Conservation (phyloP, 2,113 vertebrate species). For the Pagrus major region DNA sequence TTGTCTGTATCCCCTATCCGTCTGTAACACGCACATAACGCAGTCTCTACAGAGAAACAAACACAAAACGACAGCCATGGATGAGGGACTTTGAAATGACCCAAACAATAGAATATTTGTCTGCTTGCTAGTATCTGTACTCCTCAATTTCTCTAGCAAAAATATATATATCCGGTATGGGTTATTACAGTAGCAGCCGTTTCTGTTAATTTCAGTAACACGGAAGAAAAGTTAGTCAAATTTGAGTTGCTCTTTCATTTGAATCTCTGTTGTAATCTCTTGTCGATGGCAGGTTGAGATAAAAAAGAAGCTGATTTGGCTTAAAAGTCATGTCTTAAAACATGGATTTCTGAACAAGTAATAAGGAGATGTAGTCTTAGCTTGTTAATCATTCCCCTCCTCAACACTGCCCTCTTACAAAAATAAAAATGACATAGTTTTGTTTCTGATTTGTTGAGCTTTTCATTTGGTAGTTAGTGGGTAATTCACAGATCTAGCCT, state of each 20-base stretch:
- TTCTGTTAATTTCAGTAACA: conserved; percentile 74
- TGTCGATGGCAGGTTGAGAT: conserved; percentile 62
- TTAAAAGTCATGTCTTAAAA: conserved; percentile 74
- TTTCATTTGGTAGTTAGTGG: conserved; percentile 77
- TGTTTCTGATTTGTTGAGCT: conserved; percentile 66
- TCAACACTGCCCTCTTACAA: conserved; percentile 69
- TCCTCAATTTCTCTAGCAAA: conserved; percentile 68
- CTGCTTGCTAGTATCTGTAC: conserved; percentile 72
- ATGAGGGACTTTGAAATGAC: conserved; percentile 90
- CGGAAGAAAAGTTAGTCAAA: conserved; percentile 80
- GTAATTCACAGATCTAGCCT: conserved; percentile 69
- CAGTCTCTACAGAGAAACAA: conserved; percentile 76
- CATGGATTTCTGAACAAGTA: conserved; percentile 76
- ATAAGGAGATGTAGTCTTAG: conserved; percentile 76
- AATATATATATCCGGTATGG: conserved; percentile 67
- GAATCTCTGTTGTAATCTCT: conserved; percentile 49
- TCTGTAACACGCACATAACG: conserved; percentile 78
- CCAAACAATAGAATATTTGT: conserved; percentile 77
- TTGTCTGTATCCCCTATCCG: conserved; percentile 77
- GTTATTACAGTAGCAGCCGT: conserved; percentile 67
- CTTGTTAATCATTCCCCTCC: conserved; percentile 68
- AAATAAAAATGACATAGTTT: conserved; percentile 82
- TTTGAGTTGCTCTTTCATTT: conserved; percentile 79
- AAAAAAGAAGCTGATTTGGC: conserved; percentile 53
- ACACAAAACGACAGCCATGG: conserved; percentile 80